Evolutionary conservation across 2,888 invertebrate species (phyloP), one percentile per base, ranked within the genome.

Genomic region (Dione vanillae): DNA sequence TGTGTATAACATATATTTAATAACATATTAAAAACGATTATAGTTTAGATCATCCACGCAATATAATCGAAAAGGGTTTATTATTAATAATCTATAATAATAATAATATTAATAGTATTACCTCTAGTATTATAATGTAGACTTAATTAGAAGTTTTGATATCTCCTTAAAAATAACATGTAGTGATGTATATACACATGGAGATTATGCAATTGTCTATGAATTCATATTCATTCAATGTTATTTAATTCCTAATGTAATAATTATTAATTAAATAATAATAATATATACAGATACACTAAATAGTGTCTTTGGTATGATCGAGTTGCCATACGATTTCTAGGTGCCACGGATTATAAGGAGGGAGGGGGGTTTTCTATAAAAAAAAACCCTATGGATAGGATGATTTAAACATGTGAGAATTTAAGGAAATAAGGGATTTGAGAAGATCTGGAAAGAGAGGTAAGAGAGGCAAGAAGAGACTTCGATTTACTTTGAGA

Each of bases 301-400:
- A 16, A 11, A n/a, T 16, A 56, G 37, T 37, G 56, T 56, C 56
- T 56, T 56, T 56, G 56, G 56, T 56, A 56, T 56, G 56, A 56
- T 16, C 56, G 56, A 56, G 37, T 37, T 9, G 37, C 56, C 35
- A 12, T 52, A 6, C 37, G 2, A 37, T 56, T 56, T 56, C 37
- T 16, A 40, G 10, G 6, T 10, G n/a, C 11, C n/a, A 56, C 37
- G 37, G 10, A 10, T 10, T 5, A 54, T n/a, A n/a, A n/a, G 9
- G 3, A 9, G n/a, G 27, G 19, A 49, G 16, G 19, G n/a, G n/a
- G n/a, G n/a, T n/a, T n/a, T n/a, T n/a, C n/a, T n/a, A n/a, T n/a
- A n/a, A n/a, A n/a, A n/a, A n/a, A n/a, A n/a, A n/a, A n/a, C n/a
- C n/a, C n/a, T n/a, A n/a, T n/a, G n/a, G n/a, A n/a, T n/a, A n/a